These are phyloP conservation scores for Pteronotus mesoamericanus DNA, from an alignment of 2,797 vertebrate species.

Conservation along the genomic window DNA sequence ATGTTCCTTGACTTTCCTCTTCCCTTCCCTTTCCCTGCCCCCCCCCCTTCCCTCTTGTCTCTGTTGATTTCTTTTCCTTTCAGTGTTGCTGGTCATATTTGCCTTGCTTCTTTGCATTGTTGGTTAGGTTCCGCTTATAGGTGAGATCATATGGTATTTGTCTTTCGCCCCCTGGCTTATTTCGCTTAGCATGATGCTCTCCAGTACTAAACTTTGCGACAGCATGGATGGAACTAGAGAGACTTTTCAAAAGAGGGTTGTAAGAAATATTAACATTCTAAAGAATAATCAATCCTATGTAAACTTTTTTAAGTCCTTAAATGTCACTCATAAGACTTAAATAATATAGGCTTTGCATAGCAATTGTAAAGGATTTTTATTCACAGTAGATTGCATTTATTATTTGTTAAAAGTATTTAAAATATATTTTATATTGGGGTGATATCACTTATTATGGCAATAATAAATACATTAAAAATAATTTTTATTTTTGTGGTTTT, in stretches of 20 bases:
- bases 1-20: no score
- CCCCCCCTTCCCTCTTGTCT: no score
- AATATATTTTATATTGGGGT: not conserved
- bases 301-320: not conserved
- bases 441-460: not conserved
- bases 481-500: not conserved
- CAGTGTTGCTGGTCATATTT: no score
- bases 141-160: no score
- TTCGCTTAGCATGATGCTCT: no score
- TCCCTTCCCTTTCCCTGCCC: no score
- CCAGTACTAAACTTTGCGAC: no score
- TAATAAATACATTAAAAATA: not conserved
- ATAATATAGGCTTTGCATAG: not conserved
- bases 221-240: no score
- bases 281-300: not conserved
- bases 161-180: no score
- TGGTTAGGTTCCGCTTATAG: no score
- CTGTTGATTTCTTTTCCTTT: no score
- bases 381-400: not conserved
- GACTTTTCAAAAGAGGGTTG: not conserved
- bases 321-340: not conserved
- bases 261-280: not conserved
- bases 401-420: not conserved
- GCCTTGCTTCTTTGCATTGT: no score
- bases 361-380: not conserved